Base-by-base conservation (phyloP, 2,888 invertebrate genomes). In the Cremastobaeus sp. region DNA sequence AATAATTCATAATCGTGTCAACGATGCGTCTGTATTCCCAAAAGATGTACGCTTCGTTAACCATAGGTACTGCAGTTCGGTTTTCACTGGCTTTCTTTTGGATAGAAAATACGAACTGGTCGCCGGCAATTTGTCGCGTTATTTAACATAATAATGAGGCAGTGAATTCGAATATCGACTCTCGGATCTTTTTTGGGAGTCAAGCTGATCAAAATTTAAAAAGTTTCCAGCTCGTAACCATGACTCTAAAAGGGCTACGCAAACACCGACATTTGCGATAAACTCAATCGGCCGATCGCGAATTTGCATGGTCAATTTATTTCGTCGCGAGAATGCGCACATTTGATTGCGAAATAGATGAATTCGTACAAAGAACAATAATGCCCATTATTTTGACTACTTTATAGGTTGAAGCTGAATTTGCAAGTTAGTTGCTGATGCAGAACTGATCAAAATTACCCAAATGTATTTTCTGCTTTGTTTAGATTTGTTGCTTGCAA, bases 251-350 rank as follows among this genome's bases (percentile, higher is more conserved):
- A 52, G 20, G 8, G 30, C 43, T 21, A 11, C 15, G 37, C 57
- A 45, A 68, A 59, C 59, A 11, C 43, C 30, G 45, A 50, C 57
- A 52, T 57, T 34, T 28, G 34, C 50, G 66, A 57, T 57, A 57
- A 57, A 68, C 28, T 15, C 57, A 12, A 14, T 15, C 55, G 54
- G 41, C 12, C 50, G 57, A 68, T 50, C 39, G 41, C 28, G 48
- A 50, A 50, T 57, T 68, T 57, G 43, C 50, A 68, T 55, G 57
- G 57, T 68, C 57, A 68, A 68, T 57, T 68, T 57, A 50, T 68
- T 68, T 50, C 18, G 43, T 41, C 43, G 43, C 50, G 34, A 68
- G 45, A 17, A 45, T 65, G 57, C 45, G 54, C 54, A 37, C 30
- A 43, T 50, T 50, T 25, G 50, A 50, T 50, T 20, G 34, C 45